A percentile compares a stretch with the other conserved stretches of the same genome.
Evolutionary conservation across 1,140 invertebrate genomes (phyloP).

Genomic region (Acromyrmex charruanus): DNA sequence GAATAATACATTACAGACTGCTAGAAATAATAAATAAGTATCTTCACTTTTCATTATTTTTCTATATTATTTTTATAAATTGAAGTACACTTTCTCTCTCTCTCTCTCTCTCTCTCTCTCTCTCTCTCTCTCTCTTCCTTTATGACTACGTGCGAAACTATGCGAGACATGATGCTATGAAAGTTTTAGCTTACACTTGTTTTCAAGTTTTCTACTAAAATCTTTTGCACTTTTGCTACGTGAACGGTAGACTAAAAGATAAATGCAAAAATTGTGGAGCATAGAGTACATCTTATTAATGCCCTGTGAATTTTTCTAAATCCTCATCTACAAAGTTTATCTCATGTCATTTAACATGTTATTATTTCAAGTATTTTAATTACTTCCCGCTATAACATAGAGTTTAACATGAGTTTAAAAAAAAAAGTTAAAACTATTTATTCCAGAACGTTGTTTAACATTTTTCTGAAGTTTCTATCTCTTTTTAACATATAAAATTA

Average conservation of each 20-base stretch:
- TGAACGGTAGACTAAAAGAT: constrained; percentile 19
- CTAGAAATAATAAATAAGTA: constrained; percentile 19
- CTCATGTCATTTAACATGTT: constrained; percentile 1
- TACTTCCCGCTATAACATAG: constrained; percentile 8
- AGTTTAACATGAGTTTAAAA: neutral
- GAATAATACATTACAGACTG: neutral
- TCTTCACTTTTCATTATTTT: neutral
- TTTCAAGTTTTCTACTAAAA: constrained; percentile 33
- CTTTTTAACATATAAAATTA: neutral
- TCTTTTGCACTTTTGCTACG: neutral
- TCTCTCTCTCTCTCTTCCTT: neutral
- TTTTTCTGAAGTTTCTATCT: constrained; percentile 3
- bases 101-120: neutral
- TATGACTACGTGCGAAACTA: neutral
- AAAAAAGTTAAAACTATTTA: neutral
- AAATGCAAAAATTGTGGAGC: constrained; percentile 19
- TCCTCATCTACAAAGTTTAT: constrained; percentile 12
- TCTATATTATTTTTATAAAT: constrained; percentile 26
- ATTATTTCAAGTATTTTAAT: constrained; percentile 41
- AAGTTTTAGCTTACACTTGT: constrained; percentile 25
- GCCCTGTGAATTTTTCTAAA: neutral
- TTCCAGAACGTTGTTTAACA: neutral
- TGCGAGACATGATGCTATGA: neutral
- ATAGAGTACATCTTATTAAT: constrained; percentile 13
- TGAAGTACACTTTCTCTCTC: neutral